Evolutionary conservation across 2,888 invertebrate species (phyloP).

Genomic region (Hoplodrina ambigua): DNA sequence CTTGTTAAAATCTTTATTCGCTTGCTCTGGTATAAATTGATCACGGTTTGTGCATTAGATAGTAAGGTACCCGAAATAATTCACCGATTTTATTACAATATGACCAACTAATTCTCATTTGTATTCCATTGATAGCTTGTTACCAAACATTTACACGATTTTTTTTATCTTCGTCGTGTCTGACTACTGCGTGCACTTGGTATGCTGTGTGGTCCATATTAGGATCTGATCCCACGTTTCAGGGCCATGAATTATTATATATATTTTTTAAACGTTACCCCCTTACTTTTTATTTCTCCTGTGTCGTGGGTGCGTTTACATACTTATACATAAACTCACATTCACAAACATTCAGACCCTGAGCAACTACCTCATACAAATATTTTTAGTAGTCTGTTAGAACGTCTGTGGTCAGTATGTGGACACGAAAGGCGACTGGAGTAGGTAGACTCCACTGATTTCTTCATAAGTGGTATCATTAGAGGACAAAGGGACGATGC

Average conservation of each 20-base stretch:
- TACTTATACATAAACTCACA: too few relatives aligned
- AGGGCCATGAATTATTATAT: neutral
- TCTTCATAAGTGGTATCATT: neutral
- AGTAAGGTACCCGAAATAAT: constrained; percentile 21
- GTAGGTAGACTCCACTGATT: neutral
- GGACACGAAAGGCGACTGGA: neutral
- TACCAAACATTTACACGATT: constrained; percentile 43
- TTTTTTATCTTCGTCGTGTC: constrained; percentile 21
- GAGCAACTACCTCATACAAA: too few relatives aligned
- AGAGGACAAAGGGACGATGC: neutral
- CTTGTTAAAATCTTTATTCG: constrained; percentile 17
- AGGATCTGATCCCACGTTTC: constrained; percentile 7
- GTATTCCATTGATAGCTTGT: constrained; percentile 41
- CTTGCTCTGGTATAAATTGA: constrained; percentile 28
- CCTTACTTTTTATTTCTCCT: too few relatives aligned
- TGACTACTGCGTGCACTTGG: constrained; percentile 33
- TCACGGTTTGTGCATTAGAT: constrained; percentile 35
- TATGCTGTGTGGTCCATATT: constrained; percentile 30
- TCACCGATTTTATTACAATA: constrained; percentile 48
- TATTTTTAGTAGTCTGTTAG: neutral
- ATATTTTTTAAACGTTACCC: too few relatives aligned
- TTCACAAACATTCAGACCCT: too few relatives aligned
- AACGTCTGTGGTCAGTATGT: neutral
- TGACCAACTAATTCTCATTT: constrained; percentile 31
- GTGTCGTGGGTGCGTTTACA: too few relatives aligned